A percentile compares a stretch with the other conserved stretches of the same genome.
Evolutionary conservation across 2,113 vertebrate species (phyloP).

Genomic region (Gallinago paraguaiae): DNA sequence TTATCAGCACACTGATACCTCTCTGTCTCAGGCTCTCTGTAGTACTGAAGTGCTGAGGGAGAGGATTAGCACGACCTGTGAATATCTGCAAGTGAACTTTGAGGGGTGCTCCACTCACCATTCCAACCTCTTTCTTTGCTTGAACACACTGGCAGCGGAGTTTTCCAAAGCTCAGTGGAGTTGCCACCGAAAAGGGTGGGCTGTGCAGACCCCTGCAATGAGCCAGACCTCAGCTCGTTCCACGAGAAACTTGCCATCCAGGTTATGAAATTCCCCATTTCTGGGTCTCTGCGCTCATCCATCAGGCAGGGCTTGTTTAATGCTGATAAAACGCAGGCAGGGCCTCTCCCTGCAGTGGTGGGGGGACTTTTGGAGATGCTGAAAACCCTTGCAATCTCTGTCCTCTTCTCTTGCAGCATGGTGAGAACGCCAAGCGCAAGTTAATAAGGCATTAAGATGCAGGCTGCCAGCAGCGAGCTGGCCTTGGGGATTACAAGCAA

Average conservation of each 20-base stretch:
- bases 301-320: background rate
- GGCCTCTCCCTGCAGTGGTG: background rate
- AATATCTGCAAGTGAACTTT: background rate
- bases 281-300: background rate
- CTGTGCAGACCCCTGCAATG: background rate
- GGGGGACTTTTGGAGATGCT: background rate
- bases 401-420: background rate
- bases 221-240: background rate
- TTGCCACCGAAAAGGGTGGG: background rate
- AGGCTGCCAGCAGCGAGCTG: constrained; percentile 10
- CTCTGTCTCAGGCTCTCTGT: background rate
- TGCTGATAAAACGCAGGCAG: background rate
- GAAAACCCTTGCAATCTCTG: background rate
- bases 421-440: constrained; percentile 16
- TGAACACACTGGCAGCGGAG: background rate
- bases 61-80: background rate
- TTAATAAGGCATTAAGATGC: constrained; percentile 37
- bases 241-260: background rate
- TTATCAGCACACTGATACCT: background rate
- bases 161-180: background rate
- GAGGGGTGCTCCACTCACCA: background rate
- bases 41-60: background rate
- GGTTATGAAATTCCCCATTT: background rate
- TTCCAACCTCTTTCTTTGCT: background rate
- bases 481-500: background rate